Evolutionary conservation across 2,888 invertebrate genomes (phyloP).

Genomic region (Apotomis capreana): DNA sequence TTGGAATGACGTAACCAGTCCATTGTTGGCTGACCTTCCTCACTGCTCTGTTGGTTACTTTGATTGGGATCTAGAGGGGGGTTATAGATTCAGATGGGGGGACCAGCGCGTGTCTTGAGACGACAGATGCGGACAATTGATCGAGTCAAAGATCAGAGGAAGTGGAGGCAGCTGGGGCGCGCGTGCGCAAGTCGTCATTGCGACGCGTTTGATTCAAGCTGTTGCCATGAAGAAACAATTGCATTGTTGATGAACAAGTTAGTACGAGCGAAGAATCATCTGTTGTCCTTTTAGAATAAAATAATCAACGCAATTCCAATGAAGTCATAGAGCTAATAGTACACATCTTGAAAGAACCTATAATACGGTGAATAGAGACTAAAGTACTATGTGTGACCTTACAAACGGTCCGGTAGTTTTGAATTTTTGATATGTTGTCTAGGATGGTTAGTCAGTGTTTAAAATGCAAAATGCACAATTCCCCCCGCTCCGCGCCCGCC

Average conservation of each 20-base stretch:
- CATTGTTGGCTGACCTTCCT: constrained; percentile 56
- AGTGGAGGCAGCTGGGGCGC: constrained; percentile 65
- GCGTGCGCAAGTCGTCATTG: constrained; percentile 58
- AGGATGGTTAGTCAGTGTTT: too few species aligned
- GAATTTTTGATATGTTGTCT: too few species aligned
- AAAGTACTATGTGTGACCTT: too few species aligned
- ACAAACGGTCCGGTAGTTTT: too few species aligned
- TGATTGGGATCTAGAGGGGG: constrained; percentile 51
- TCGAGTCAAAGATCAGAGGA: constrained; percentile 82
- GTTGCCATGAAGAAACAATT: constrained; percentile 30
- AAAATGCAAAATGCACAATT: too few species aligned
- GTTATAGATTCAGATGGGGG: constrained; percentile 32
- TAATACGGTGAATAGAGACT: too few species aligned
- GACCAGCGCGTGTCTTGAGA: constrained; percentile 65
- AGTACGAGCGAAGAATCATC: neutral
- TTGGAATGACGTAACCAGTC: constrained; percentile 52
- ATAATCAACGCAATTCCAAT: neutral
- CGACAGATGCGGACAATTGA: constrained; percentile 79
- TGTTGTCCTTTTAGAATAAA: neutral
- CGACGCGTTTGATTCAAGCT: constrained; percentile 35
- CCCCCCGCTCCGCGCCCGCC: too few species aligned
- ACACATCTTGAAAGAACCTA: too few species aligned
- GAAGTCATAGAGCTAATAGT: too few species aligned
- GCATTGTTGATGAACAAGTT: constrained; percentile 14
- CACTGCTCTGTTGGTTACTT: constrained; percentile 47